Percentiles rank a stretch among this genome's conserved stretches.
phyloP scores from a whole-genome alignment of 1,140 invertebrate genomes.

The Plectrocnemia conspersa region DNA sequence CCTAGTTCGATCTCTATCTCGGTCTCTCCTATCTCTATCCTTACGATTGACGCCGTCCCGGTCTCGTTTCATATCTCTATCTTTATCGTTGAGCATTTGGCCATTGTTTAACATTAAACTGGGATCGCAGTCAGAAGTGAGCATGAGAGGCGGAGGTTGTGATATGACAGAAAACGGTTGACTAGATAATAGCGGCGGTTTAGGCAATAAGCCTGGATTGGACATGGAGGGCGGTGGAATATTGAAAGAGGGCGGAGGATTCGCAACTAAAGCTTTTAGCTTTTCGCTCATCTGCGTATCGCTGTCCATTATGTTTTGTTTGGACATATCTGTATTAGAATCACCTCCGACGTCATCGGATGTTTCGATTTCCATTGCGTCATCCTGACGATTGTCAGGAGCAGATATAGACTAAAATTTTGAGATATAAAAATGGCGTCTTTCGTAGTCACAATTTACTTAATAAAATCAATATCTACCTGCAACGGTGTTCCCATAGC shows the following conservation, averaged over 20 bases:
- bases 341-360: conserved; percentile 37
- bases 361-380: conserved; percentile 45
- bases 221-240: conserved; percentile 29
- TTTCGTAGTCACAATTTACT: background rate
- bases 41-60: conserved; percentile 35
- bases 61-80: conserved; percentile 35
- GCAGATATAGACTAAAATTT: conserved; percentile 21
- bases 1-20: conserved; percentile 26
- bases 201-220: conserved; percentile 1
- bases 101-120: background rate
- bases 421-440: background rate
- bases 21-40: conserved; percentile 33
- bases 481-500: conserved; percentile 27
- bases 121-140: conserved; percentile 8
- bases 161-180: conserved; percentile 36
- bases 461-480: conserved; percentile 6
- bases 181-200: conserved; percentile 10
- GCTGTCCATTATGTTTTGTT: conserved; percentile 37
- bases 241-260: conserved; percentile 48
- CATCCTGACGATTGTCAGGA: conserved; percentile 37
- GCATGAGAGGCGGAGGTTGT: conserved; percentile 38
- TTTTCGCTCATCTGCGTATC: conserved; percentile 37
- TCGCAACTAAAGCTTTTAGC: conserved; percentile 45
- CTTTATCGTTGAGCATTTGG: conserved; percentile 10
- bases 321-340: conserved; percentile 14